These are phyloP conservation scores for Pangasius macronema DNA, from an alignment of 2,797 vertebrate genomes.

Conservation along the genomic window DNA sequence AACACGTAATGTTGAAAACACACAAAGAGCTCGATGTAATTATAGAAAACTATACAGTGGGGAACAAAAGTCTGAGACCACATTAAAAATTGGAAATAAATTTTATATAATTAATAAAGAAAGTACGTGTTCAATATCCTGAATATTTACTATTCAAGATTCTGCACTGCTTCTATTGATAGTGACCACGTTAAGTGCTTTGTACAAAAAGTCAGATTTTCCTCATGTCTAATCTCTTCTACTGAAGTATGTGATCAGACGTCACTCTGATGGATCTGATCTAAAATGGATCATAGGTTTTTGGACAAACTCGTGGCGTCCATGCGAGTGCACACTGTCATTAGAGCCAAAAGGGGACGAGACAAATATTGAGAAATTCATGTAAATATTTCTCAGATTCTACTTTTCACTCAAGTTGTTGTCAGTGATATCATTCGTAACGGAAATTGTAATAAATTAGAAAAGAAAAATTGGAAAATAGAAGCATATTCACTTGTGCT, in stretches of 20 bases:
- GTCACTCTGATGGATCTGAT: background rate
- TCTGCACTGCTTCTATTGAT: background rate
- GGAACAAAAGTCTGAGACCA: background rate
- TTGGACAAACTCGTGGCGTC: background rate
- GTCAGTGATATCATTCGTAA: too few species aligned
- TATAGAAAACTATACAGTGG: background rate
- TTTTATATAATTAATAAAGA: too few species aligned
- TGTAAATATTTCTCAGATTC: too few species aligned
- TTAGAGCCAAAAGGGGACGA: too few species aligned
- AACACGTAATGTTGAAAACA: background rate
- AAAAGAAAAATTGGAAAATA: too few species aligned
- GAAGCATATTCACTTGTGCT: too few species aligned
- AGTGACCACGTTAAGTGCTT: background rate
- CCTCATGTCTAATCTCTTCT: background rate
- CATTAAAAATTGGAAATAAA: background rate
- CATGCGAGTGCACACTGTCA: too few species aligned
- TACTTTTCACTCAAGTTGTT: background rate
- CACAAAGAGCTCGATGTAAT: too few species aligned
- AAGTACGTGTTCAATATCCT: background rate
- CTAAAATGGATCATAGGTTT: background rate
- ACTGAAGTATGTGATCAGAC: background rate
- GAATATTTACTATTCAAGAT: background rate
- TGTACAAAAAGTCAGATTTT: background rate
- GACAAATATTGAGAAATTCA: too few species aligned
- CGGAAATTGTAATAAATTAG: too few species aligned